Evolutionary conservation across 2,888 invertebrate genomes (phyloP).

Genomic region (Encarsia formosa): DNA sequence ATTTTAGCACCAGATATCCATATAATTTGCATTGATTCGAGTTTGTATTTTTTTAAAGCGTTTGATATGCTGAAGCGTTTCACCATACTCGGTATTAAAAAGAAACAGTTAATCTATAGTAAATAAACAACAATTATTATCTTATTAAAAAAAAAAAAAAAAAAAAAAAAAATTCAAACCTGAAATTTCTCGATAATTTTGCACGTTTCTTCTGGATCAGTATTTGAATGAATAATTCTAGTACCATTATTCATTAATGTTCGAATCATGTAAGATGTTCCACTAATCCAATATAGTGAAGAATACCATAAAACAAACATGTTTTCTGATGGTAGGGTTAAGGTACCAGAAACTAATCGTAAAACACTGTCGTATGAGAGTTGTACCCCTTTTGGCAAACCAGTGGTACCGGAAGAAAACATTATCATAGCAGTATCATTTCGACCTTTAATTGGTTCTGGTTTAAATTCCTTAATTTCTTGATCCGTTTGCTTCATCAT

Average conservation of each 20-base stretch:
- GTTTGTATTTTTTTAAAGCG: conserved; percentile 28
- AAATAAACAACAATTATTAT: no score
- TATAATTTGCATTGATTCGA: conserved; percentile 32
- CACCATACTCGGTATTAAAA: conserved; percentile 30
- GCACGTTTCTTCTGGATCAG: conserved; percentile 34
- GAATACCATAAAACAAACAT: conserved; percentile 33
- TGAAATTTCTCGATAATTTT: conserved; percentile 40
- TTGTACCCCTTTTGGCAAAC: conserved; percentile 40
- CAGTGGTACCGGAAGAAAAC: conserved; percentile 45
- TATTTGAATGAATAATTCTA: conserved; percentile 32
- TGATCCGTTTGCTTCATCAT: conserved; percentile 26
- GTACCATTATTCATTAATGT: conserved; percentile 17
- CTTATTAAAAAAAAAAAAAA: no score
- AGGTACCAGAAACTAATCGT: conserved; percentile 13
- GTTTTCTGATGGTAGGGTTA: rapidly evolving
- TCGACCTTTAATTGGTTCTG: conserved; percentile 20
- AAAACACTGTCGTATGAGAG: conserved; percentile 34
- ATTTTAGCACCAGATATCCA: conserved; percentile 34
- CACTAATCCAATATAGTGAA: conserved; percentile 41
- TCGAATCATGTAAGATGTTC: conserved; percentile 30
- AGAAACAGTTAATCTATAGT: conserved; percentile 35
- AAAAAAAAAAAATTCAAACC: no score
- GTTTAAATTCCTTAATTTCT: conserved; percentile 32
- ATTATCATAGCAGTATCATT: conserved; percentile 34
- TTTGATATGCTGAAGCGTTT: conserved; percentile 32